A percentile compares a stretch with the other conserved stretches of the same genome.
Evolutionary conservation across 2,797 vertebrate species (phyloP).

Genomic region (Arnoldichthys spilopterus): DNA sequence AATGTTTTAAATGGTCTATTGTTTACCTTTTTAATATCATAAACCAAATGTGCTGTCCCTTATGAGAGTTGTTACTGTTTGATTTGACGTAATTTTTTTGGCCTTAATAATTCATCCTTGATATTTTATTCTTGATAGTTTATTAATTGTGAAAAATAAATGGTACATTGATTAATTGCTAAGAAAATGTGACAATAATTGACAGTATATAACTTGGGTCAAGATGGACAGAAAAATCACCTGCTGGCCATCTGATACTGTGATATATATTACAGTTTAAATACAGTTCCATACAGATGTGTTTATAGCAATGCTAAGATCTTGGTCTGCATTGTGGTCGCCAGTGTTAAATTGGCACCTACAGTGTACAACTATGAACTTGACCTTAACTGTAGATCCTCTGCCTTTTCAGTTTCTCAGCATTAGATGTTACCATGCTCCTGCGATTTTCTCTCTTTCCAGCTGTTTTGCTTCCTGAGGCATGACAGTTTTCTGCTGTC

Average conservation of each 20-base stretch:
- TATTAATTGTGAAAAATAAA: too few relatives aligned
- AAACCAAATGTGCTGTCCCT: too few relatives aligned
- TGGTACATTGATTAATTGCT: too few relatives aligned
- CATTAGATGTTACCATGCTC: constrained; percentile 71
- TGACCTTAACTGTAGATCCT: constrained; percentile 4
- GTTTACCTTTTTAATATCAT: too few relatives aligned
- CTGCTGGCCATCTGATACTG: not conserved
- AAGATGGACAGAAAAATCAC: not conserved
- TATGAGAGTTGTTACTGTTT: too few relatives aligned
- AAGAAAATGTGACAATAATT: not conserved
- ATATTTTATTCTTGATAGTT: too few relatives aligned
- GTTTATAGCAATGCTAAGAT: not conserved
- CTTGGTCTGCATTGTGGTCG: not conserved
- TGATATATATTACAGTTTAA: not conserved
- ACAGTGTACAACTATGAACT: constrained; percentile 1
- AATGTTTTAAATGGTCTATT: too few relatives aligned
- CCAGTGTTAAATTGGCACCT: not conserved
- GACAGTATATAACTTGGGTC: not conserved
- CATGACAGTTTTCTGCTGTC: constrained; percentile 66
- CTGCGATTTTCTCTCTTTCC: constrained; percentile 55
- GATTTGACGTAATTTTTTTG: too few relatives aligned
- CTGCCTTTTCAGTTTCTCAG: not conserved
- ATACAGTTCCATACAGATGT: not conserved
- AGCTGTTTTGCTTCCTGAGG: constrained; percentile 36
- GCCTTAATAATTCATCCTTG: too few relatives aligned